Base-by-base conservation (phyloP, 2,113 vertebrate species). In the Elephas maximus region DNA sequence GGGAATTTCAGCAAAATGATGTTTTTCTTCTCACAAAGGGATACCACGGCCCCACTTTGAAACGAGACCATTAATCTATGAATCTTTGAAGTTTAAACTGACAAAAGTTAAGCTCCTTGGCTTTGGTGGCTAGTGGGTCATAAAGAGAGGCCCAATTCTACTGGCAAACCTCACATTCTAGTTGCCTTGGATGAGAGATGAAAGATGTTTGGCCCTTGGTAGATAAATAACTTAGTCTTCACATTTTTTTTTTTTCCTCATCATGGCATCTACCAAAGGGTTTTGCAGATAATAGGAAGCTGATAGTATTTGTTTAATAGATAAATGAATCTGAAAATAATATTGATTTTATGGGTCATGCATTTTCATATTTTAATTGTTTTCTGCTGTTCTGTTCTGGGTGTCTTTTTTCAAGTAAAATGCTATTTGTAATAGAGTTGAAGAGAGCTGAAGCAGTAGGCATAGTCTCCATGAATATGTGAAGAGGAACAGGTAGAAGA, bases 21-120 rank as follows among this genome's bases (percentile, higher is more conserved):
- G 88, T 82, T 92, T 96, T 92, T 89, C 79, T 79, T 85, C 53
- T 88, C 63, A 89, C 17, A 65, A 73, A 94, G 74, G 53, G 78
- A 84, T 79, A 79, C 23, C 53, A 23, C 45, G 63, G 62, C 41
- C 33, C 41, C 33, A 53, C 77, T 88, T 96, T 92, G 44, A 88
- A 92, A 53, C 79, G 78, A 74, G 57, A 57, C 80, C 51, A 84
- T 94, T 96, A 81, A 30, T 82, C 41, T 85, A 57, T 79, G 84
- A 84, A 79, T 92, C 84, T 91, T 48, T 92, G 62, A 92, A 94
- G 79, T 26, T 48, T 28, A 78, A 88, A 30, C 26, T 85, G 73
- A 80, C 48, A 84, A 94, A 83, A 80, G 62, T 24, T 63, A 92
- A 71, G 79, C 73, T 83, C 73, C 30, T 85, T 85, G 57, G 57